Base-by-base conservation (phyloP, 2,113 vertebrate species). In the Rhabdornis inornatus region DNA sequence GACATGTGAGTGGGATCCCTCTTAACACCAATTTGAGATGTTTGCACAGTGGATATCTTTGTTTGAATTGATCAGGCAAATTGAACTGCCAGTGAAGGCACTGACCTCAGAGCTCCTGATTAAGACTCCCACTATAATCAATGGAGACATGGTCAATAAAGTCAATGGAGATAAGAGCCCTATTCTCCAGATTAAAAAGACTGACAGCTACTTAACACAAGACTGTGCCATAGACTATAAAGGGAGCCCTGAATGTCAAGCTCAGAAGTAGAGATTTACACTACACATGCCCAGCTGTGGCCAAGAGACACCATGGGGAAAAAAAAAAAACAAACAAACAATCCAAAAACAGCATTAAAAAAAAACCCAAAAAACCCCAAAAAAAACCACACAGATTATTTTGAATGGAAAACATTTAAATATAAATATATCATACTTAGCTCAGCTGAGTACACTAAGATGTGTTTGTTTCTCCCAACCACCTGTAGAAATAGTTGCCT, bases 201-300 rank as follows among this genome's bases (percentile, higher is more conserved):
- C 25, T 92, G 94, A 90, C 95, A 94, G 95, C 79, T 93, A 93
- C 68, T 96, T 97, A 93, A 88, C 83, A 93, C n/a, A 37, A 80
- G 71, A 89, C 60, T 66, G 23, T 53, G 64, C 53, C 1, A 0
- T 1, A 35, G 50, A 69, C 59, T 83, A 11, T 33, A 86, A 83
- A 92, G 59, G 8, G 30, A 95, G 55, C 27, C 42, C n/a, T 76
- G 71, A 92, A 83, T 35, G 42, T 88, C 68, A 80, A 63, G 28
- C 37, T 94, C 6, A n/a, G 57, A 85, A 84, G 45, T 1, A 63
- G 40, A 85, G 50, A 87, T 12, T 53, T 76, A 52, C 44, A 72
- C 13, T 53, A 64, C 57, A 76, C 30, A 24, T 39, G 9, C 30
- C 10, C 19, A n/a, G 23, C 6, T 59, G 16, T 27, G 35, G n/a